Evolutionary conservation across 2,113 vertebrate genomes (phyloP), one percentile per base, ranked within the genome.

Genomic region (Maccullochella peelii): DNA sequence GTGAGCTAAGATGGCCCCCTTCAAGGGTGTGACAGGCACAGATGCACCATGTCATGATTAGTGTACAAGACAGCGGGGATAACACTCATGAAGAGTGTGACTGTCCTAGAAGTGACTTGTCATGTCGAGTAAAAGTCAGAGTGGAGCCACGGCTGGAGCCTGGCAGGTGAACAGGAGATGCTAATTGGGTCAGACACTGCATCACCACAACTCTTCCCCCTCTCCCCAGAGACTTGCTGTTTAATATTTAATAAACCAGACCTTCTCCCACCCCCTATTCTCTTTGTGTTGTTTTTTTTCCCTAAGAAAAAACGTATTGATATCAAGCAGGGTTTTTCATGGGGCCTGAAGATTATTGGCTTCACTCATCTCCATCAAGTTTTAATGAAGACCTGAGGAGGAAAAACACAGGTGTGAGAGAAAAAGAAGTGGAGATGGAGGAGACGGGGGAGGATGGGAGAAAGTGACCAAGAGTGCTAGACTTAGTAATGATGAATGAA

Each of bases 231-330:
- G 86, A 93, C 71, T 54, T 33, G 62, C 73, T 86, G 82, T 83
- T 96, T 93, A 95, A 96, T 95, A 94, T 94, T 96, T 94, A 80
- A 95, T 94, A 87, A 88, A 82, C 67, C 79, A 89, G 81, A 84
- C 70, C 85, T 68, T 87, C 59, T 83, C 68, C 73, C 81, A 49
- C 58, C 70, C 57, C 71, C 30, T 62, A 61, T 61, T 77, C 52
- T 69, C 33, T 36, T 40, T 70, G 70, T 76, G 30, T 73, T 58
- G 50, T 54, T 27, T 55, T 67, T 77, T 71, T 81, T 71, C 73
- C 80, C 59, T 38, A 79, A 62, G 72, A 91, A 90, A 87, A 91
- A 90, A 87, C 88, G 90, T 94, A 95, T 95, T 93, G 94, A 96
- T 96, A 94, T 93, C 86, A 89, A 87, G 79, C 78, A 71, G 89